These are phyloP conservation scores for Calameuta filiformis DNA, from an alignment of 2,888 invertebrate genomes.

Conservation along the genomic window DNA sequence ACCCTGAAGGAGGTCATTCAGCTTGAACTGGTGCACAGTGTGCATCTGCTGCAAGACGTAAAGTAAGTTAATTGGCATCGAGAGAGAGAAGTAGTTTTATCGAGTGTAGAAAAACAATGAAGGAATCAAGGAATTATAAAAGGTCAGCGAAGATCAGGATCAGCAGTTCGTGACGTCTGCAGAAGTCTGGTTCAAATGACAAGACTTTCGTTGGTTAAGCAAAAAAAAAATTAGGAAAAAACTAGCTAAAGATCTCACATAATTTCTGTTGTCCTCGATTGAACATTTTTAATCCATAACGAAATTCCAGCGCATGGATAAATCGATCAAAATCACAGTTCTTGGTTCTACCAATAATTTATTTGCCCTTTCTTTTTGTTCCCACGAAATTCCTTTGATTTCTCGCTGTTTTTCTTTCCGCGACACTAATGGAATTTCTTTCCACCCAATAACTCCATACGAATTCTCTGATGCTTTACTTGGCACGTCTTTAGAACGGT, in stretches of 20 bases:
- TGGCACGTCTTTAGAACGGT: conserved; percentile 39
- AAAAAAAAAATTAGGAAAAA: too few relatives aligned
- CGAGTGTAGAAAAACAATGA: too few relatives aligned
- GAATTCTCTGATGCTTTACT: conserved; percentile 11
- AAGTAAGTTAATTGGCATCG: conserved; percentile 70
- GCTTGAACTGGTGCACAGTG: conserved; percentile 74
- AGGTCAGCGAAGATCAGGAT: too few relatives aligned
- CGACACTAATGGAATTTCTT: too few relatives aligned
- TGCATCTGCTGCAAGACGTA: conserved; percentile 71
- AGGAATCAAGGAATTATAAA: too few relatives aligned
- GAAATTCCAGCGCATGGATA: background rate
- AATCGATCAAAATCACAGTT: conserved; percentile 14
- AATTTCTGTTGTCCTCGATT: too few relatives aligned
- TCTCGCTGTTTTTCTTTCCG: conserved; percentile 4
- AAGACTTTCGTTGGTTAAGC: too few relatives aligned
- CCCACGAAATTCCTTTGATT: background rate
- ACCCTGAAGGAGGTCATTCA: conserved; percentile 77
- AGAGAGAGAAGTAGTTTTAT: too few relatives aligned
- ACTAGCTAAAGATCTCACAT: too few relatives aligned
- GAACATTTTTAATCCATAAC: too few relatives aligned
- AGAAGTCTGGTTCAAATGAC: too few relatives aligned
- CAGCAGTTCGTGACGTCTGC: too few relatives aligned
- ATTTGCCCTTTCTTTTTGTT: background rate
- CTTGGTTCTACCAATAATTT: conserved; percentile 11
- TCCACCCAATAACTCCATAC: conserved; percentile 22